These are phyloP conservation scores for Aphrophora alni DNA, from an alignment of 2,888 invertebrate genomes.

Conservation along the genomic window DNA sequence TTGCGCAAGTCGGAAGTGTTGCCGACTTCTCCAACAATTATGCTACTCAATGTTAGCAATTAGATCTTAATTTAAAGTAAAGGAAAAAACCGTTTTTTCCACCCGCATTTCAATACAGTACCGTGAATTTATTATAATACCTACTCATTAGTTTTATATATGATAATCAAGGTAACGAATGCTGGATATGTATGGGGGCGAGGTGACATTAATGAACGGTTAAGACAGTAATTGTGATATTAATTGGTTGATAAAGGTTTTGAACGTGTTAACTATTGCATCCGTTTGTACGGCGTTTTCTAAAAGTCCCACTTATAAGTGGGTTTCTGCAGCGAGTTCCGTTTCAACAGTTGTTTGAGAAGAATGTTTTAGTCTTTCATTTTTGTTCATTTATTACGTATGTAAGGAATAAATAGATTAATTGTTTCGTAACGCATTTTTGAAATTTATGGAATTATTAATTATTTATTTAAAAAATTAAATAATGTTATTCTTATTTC, in stretches of 20 bases:
- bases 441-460: too few relatives aligned
- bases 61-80: not conserved
- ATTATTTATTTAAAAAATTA: too few relatives aligned
- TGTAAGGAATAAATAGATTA: too few relatives aligned
- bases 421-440: too few relatives aligned
- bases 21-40: not conserved
- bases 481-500: too few relatives aligned
- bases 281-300: not conserved
- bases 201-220: not conserved
- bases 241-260: not conserved
- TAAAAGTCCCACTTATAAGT: too few relatives aligned
- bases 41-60: not conserved
- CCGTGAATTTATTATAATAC: not conserved
- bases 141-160: not conserved
- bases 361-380: not conserved
- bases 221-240: not conserved
- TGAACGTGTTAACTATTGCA: not conserved
- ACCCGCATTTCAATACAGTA: slow-evolving; percentile 1
- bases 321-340: not conserved
- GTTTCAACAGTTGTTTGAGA: too few relatives aligned
- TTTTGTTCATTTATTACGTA: too few relatives aligned
- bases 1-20: not conserved
- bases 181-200: not conserved
- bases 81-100: not conserved
- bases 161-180: slow-evolving; percentile 6